Evolutionary conservation across 2,113 vertebrate genomes (phyloP), one percentile per base, ranked within the genome.

Genomic region (Elephas maximus): DNA sequence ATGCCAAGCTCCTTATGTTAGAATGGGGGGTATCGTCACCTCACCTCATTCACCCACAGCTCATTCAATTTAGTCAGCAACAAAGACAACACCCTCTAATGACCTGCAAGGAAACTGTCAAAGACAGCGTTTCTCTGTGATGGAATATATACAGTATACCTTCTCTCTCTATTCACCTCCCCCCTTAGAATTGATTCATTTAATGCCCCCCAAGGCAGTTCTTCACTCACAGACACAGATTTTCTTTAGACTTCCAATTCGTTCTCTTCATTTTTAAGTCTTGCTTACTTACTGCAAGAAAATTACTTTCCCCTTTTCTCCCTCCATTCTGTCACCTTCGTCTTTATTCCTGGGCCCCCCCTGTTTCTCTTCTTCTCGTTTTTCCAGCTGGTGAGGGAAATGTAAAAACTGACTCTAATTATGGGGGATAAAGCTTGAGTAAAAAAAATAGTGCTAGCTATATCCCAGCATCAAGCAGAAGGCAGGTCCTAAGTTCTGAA

Each of bases 381-480:
- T 23, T 45, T 81, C 88, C 41, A 26, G 11, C 28, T 77, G 45
- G 28, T 53, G 41, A 86, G 60, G 48, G 45, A 74, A 67, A 89
- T 82, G 73, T 69, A 87, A 94, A 93, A 88, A 63, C 78, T 30
- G 76, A 74, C 91, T 96, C 80, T 94, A 95, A 96, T 98, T 96
- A 93, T 3, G n/a, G 44, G 60, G 90, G 93, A 87, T 94, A 84
- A 84, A 92, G n/a, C 15, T 26, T 53, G 92, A 98, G 91, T 62
- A 37, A 37, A 37, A 37, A 37, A 37, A 37, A 37, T 37, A 94
- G 60, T 2, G 0, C 48, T 69, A 6, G 76, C 45, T 24, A 8
- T 26, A 51, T 8, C 71, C 60, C 84, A 63, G 90, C 30, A 63
- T 80, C 33, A 15, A 63, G 87, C 67, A 57, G 76, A 62, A 93